Evolutionary conservation across 2,797 vertebrate species (phyloP).

Genomic region (Gymnodraco acuticeps): DNA sequence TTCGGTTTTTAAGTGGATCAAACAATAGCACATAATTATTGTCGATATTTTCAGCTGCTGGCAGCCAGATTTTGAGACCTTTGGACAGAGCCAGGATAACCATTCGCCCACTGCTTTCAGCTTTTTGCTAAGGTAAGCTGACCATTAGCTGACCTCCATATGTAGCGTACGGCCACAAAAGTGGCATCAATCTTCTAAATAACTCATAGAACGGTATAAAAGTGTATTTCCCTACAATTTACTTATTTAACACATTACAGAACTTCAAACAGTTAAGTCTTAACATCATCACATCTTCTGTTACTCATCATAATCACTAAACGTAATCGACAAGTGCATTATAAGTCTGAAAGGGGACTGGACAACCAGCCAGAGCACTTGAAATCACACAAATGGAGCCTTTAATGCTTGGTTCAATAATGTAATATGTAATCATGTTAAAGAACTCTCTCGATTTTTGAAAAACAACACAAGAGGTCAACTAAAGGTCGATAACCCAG

Average conservation of each 20-base stretch:
- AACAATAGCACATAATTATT: neutral
- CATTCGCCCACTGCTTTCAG: neutral
- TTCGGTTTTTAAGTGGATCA: neutral
- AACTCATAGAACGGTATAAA: neutral
- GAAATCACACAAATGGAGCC: neutral
- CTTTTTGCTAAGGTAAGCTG: neutral
- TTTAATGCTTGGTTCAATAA: neutral
- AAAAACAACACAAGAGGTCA: conserved; percentile 18
- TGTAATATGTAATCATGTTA: neutral
- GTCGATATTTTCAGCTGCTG: neutral
- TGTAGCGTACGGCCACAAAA: neutral
- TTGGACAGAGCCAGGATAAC: neutral
- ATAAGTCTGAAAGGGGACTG: neutral
- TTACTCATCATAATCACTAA: neutral
- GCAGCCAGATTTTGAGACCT: neutral
- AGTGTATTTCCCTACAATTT: neutral
- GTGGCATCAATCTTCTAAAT: neutral
- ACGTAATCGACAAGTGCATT: neutral
- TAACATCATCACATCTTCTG: neutral
- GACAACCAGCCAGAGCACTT: neutral
- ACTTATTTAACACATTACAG: neutral
- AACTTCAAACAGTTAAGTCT: neutral
- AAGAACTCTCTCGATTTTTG: neutral
- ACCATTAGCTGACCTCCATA: neutral
- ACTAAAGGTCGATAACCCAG: conserved; percentile 2